Conservation (phyloP, 64 coral and sea anemone species). For the Orbicella faveolata region DNA sequence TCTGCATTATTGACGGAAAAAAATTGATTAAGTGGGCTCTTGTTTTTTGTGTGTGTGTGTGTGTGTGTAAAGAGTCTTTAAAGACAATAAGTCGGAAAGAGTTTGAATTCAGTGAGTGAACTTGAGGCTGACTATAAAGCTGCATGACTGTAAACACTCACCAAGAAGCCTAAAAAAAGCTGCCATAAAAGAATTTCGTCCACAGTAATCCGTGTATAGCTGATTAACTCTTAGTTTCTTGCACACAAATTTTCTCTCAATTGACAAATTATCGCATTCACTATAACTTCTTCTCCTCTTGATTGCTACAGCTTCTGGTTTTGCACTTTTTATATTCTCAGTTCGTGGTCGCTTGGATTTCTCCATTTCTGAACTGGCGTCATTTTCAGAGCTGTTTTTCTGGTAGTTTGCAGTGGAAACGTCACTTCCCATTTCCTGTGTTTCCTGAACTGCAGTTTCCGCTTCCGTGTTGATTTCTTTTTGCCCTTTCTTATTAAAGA, state of each 20-base stretch:
- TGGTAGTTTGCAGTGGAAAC: constrained; percentile 5
- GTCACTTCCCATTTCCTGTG: constrained; percentile 7
- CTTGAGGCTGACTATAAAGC: not conserved
- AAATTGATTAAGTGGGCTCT: not conserved
- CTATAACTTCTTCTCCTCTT: constrained; percentile 32
- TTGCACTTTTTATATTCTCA: constrained; percentile 11
- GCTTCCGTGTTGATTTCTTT: not conserved
- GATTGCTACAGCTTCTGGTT: constrained; percentile 16
- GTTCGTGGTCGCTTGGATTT: constrained; percentile 2
- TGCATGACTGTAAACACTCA: constrained; percentile 3
- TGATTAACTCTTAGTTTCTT: constrained; percentile 82
- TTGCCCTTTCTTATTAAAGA: not conserved
- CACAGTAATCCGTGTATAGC: constrained; percentile 63
- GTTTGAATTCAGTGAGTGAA: not conserved
- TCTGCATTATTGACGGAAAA: constrained; percentile 53
- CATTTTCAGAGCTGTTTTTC: constrained; percentile 10
- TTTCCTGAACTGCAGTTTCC: not conserved
- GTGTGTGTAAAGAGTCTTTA: not conserved
- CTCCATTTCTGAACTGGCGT: not conserved
- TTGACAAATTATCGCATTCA: constrained; percentile 17
- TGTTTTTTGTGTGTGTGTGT: too few species aligned
- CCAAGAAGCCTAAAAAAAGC: constrained; percentile 96
- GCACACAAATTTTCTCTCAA: constrained; percentile 23
- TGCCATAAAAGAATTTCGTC: constrained; percentile 89
- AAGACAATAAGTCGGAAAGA: not conserved